A percentile compares a stretch with the other conserved stretches of the same genome.
Conservation (phyloP, 2,797 vertebrate species). For the Sitta carolinensis region DNA sequence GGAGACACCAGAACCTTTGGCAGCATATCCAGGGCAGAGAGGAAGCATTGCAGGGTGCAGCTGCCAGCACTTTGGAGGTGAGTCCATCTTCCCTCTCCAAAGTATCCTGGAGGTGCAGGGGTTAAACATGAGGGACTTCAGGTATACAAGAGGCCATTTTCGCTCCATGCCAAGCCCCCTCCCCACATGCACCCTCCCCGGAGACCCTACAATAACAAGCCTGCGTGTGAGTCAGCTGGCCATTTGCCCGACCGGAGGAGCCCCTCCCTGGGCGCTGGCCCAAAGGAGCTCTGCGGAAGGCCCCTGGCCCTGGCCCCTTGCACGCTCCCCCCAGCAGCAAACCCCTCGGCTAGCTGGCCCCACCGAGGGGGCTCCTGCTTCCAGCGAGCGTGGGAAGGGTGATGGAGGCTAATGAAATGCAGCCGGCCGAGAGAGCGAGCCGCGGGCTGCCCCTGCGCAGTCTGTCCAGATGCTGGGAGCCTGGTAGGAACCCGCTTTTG, state of each 20-base stretch:
- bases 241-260: conserved; percentile 37
- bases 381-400: conserved; percentile 46
- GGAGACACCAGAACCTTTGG: neutral
- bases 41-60: neutral
- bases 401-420: conserved; percentile 37
- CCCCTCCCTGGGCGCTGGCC: conserved; percentile 43
- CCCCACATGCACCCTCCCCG: neutral
- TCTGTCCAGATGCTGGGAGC: neutral
- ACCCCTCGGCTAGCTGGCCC: neutral
- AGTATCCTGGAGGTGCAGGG: neutral
- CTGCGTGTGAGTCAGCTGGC: conserved; percentile 55
- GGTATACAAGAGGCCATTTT: conserved; percentile 18
- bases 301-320: conserved; percentile 5
- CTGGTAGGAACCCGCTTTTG: neutral
- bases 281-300: conserved; percentile 21
- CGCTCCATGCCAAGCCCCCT: conserved; percentile 26
- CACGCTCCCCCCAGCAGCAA: neutral
- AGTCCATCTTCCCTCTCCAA: neutral
- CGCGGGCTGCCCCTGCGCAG: neutral
- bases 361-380: conserved; percentile 5
- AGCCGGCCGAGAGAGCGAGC: neutral
- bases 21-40: neutral
- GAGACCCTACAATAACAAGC: conserved; percentile 49
- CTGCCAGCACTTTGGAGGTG: neutral
- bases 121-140: conserved; percentile 12